Evolutionary conservation across 2,888 invertebrate species (phyloP), one percentile per base, ranked within the genome.

Genomic region (Pilophorus perplexus): DNA sequence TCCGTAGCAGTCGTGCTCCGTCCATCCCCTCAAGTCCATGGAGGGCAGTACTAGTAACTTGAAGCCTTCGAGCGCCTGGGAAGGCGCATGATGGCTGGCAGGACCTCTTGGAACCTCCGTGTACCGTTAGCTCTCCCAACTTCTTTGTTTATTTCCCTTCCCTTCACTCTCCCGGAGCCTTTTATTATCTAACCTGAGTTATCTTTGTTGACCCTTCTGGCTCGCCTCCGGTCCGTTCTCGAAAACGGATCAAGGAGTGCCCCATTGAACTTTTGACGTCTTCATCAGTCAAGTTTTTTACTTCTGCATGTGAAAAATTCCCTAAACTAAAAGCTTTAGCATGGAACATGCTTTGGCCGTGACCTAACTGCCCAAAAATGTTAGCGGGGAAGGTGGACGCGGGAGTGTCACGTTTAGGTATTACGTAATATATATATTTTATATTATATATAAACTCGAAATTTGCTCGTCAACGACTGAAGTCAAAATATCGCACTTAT

Each of bases 141-240:
- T 55, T 55, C 55, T 55, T 55, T 55, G 55, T 55, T 55, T 55
- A 55, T 55, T 55, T 55, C 55, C 27, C 55, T 55, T 38, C 55
- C 55, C 55, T 55, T 55, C 38, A 20, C 38, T 38, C 38, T 42
- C 27, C n/a, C 16, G 52, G 55, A 38, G 38, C 55, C 55, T 22
- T 12, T 38, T 54, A 37, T 55, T 55, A 55, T 55, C 55, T 55
- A 55, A 55, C 55, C 55, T 38, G 38, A 55, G 16, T 37, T 55
- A 55, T 38, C 55, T 55, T 38, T 55, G 54, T 55, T 55, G 55
- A 55, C 55, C 38, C 55, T 55, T 55, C 38, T 10, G 28, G 52
- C 28, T 25, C 27, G 27, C 3, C 52, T 14, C 52, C 16, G 14
- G 42, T 42, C 22, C n/a, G 40, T 33, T 42, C 22, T 38, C 14